These are phyloP conservation scores for Cyanocitta stelleri DNA, from an alignment of 2,113 vertebrate genomes.

Conservation along the genomic window DNA sequence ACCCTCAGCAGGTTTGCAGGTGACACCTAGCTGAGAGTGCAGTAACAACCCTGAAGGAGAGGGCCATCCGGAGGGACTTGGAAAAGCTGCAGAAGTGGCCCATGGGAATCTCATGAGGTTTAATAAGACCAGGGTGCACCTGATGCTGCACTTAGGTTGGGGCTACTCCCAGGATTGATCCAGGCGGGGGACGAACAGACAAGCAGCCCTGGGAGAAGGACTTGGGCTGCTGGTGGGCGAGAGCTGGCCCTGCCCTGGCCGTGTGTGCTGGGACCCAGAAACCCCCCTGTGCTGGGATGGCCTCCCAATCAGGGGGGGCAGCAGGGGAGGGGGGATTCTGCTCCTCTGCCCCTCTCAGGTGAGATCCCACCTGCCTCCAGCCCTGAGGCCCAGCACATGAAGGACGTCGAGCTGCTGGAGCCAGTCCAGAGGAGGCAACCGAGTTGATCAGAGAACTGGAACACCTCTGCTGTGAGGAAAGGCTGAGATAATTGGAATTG, in stretches of 20 bases:
- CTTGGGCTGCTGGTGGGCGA: background rate
- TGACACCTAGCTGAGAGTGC: background rate
- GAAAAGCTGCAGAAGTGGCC: background rate
- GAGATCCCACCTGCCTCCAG: background rate
- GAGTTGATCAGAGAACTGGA: background rate
- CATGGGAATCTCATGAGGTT: background rate
- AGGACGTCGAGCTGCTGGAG: background rate
- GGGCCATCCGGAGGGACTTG: background rate
- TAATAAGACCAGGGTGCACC: background rate
- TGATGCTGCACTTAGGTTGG: background rate
- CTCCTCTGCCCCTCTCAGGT: background rate
- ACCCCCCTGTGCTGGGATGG: background rate
- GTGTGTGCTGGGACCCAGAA: background rate
- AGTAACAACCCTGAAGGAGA: background rate
- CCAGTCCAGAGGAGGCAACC: background rate
- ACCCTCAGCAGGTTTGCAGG: background rate
- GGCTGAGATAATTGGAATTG: background rate
- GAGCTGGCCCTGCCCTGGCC: background rate
- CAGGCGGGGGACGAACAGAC: background rate
- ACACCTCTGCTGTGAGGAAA: background rate
- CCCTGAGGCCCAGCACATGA: background rate
- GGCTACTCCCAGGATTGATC: background rate
- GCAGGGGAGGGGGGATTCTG: background rate
- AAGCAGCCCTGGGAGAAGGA: background rate
- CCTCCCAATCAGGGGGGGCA: background rate